phyloP scores from a whole-genome alignment of 1,140 invertebrate genomes.

The Pygmarrhopalites habei region DNA sequence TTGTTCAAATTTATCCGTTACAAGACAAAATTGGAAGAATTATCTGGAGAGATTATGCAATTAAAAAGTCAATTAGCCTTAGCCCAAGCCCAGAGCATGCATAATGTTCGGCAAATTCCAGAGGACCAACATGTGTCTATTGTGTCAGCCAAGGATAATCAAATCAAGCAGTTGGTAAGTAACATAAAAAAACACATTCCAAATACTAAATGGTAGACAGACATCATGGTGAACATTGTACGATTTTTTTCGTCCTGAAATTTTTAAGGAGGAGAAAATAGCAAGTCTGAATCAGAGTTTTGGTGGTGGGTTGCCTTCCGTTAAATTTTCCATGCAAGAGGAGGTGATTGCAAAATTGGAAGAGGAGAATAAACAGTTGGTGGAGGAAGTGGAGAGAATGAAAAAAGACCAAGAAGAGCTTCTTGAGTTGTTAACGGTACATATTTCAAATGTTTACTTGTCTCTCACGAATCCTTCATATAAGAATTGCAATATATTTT shows the following conservation, averaged over 20 bases:
- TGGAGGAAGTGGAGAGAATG: constrained; percentile 58
- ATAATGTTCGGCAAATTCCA: constrained; percentile 25
- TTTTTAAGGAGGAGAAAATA: constrained; percentile 18
- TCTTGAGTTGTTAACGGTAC: constrained; percentile 70
- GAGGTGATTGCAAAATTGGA: constrained; percentile 40
- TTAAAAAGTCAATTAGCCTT: constrained; percentile 81
- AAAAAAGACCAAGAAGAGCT: constrained; percentile 87
- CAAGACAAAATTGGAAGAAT: constrained; percentile 61
- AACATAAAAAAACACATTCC: neutral
- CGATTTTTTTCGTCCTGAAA: too few relatives aligned
- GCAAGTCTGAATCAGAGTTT: constrained; percentile 7
- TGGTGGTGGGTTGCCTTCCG: constrained; percentile 33
- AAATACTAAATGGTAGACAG: too few relatives aligned
- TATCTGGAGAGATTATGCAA: constrained; percentile 62
- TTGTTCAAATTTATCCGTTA: neutral
- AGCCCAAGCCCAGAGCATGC: constrained; percentile 62
- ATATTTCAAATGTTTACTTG: too few relatives aligned
- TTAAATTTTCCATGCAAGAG: constrained; percentile 44
- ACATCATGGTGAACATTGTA: too few relatives aligned
- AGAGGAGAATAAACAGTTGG: constrained; percentile 41
- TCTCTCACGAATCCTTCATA: neutral
- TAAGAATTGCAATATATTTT: neutral
- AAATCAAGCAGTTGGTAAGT: constrained; percentile 36
- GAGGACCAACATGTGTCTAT: constrained; percentile 25
- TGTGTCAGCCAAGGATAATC: constrained; percentile 35